Evolutionary conservation across 2,888 invertebrate genomes (phyloP), one percentile per base, ranked within the genome.

Genomic region (Xestia rhomboidea): DNA sequence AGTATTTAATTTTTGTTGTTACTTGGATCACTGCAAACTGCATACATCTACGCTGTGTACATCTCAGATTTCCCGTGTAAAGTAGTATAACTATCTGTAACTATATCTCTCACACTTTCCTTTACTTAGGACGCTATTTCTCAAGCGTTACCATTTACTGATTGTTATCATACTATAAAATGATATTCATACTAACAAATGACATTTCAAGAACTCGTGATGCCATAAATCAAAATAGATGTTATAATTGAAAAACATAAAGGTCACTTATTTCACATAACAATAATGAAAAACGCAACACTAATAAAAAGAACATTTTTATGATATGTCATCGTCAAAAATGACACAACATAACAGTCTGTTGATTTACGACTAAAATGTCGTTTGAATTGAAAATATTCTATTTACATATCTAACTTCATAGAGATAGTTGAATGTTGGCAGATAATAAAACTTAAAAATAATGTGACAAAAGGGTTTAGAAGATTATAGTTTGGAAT

Each of bases 301-400:
- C 15, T 15, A 41, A 74, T 71, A 79, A 68, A 82, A 64, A 60
- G 13, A 71, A 83, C 60, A 68, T 62, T 11, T 83, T 82, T 79
- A 79, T 68, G 30, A 62, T 57, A 27, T n/a, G 44, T 60, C 78
- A 54, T 30, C 24, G 68, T 79, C 79, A 82, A 79, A 73, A 79
- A 57, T 81, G 72, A 83, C 77, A 81, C 68, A 80, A 82, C 79
- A 66, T 86, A 88, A 85, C 84, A 84, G 87, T 84, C 83, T 84
- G 81, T 79, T 84, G 87, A 86, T 90, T 89, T 86, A 89, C 82
- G 88, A 85, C 85, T 79, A 73, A 86, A 82, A 81, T 83, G 8
- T 78, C 38, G 82, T 84, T 87, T 77, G 82, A 90, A 89, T 87
- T 79, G 74, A 78, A 73, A 71, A 77, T 63, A 87, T 84, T 88